These are phyloP conservation scores for Eilema depressum DNA, from an alignment of 2,888 invertebrate species.

Conservation along the genomic window DNA sequence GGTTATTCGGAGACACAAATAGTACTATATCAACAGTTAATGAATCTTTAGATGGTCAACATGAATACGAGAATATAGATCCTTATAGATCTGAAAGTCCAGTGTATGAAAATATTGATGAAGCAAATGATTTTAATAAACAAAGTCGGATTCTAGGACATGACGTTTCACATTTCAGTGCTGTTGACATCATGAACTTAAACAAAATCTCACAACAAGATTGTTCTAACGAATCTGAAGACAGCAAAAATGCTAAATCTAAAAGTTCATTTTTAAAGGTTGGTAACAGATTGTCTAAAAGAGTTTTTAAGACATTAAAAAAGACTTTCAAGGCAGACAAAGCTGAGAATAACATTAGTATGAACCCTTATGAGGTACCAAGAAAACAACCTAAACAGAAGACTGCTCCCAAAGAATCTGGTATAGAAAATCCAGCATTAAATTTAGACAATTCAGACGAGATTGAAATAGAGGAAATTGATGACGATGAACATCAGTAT, in stretches of 20 bases:
- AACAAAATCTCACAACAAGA: slow-evolving; percentile 67
- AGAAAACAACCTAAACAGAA: slow-evolving; percentile 73
- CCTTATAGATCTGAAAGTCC: slow-evolving; percentile 74
- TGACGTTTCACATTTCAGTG: slow-evolving; percentile 80
- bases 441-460: slow-evolving; percentile 82
- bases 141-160: slow-evolving; percentile 83
- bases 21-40: slow-evolving; percentile 81
- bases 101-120: slow-evolving; percentile 77
- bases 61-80: slow-evolving; percentile 80
- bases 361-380: slow-evolving; percentile 83
- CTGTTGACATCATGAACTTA: slow-evolving; percentile 79
- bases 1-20: slow-evolving; percentile 77
- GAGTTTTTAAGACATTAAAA: slow-evolving; percentile 79
- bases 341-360: slow-evolving; percentile 62
- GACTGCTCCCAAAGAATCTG: slow-evolving; percentile 66
- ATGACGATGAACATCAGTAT: slow-evolving; percentile 78
- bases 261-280: slow-evolving; percentile 75
- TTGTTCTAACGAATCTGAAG: slow-evolving; percentile 72
- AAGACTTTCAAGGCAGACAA: slow-evolving; percentile 81
- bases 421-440: slow-evolving; percentile 80
- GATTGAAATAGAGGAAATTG: slow-evolving; percentile 77
- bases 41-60: slow-evolving; percentile 66
- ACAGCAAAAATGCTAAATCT: slow-evolving; percentile 73
- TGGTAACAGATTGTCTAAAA: slow-evolving; percentile 78
- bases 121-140: slow-evolving; percentile 71